Base-by-base conservation (phyloP, 2,888 invertebrate species). In the Petrophora chlorosata region DNA sequence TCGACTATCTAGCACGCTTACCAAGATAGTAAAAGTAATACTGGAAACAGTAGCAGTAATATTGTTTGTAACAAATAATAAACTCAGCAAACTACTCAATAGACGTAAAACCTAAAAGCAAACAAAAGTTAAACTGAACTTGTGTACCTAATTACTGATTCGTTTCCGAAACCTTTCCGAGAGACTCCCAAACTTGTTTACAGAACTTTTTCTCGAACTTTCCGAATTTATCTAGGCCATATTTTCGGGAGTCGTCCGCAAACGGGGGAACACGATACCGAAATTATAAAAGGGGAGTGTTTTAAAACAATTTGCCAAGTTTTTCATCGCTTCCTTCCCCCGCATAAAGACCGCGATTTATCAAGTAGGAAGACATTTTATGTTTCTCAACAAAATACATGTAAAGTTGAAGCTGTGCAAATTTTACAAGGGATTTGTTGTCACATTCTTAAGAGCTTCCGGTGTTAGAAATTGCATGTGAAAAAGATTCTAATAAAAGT, bases 91-190 rank as follows among this genome's bases (percentile, higher is more conserved):
- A 71, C 68, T 67, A 67, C 56, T 64, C 59, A 59, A 68, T 65
- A 69, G 60, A 70, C 67, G 62, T 59, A 56, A 65, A 43, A 50
- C 39, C 38, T 61, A 59, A 63, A 67, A 48, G 61, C 65, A 69
- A 76, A 76, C 73, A 71, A 67, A 73, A 74, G 68, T 76, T 70
- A 60, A 70, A 56, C 65, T 60, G 57, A 71, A 74, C 66, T 73
- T 76, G 68, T 76, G 69, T 71, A 71, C 71, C 74, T 78, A 82
- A 83, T 84, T 82, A 81, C 77, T 70, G 73, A 83, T 82, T 78
- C 72, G 63, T 64, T 67, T 70, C 63, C 61, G 61, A 68, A 62
- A 74, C 73, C 72, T 76, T 72, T 73, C 65, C 56, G 55, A 53
- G 48, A 59, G 71, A 67, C 73, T 73, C 61, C 61, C 50, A 61